Conservation (phyloP, 1,140 invertebrate species). For the Reticulitermes speratus region DNA sequence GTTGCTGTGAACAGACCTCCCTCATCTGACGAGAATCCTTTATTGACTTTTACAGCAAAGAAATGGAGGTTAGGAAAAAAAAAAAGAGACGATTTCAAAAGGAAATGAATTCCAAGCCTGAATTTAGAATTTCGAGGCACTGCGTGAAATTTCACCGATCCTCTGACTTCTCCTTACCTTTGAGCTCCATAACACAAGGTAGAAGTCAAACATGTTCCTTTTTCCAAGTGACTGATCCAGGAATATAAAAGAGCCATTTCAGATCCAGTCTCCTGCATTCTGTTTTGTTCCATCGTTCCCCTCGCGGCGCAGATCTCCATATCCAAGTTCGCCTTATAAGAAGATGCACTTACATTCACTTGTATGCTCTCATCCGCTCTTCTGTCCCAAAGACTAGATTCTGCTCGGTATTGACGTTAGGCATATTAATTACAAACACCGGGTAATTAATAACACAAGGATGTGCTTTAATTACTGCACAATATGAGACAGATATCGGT, state of each 20-base stretch:
- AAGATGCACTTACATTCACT: too few species aligned
- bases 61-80: neutral
- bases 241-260: constrained; percentile 13
- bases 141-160: neutral
- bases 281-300: neutral
- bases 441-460: too few species aligned
- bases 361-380: too few species aligned
- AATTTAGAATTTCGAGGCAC: constrained; percentile 2
- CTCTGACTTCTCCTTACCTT: constrained; percentile 2
- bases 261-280: neutral
- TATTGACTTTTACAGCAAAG: neutral
- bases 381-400: too few species aligned
- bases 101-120: neutral
- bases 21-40: neutral
- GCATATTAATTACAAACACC: too few species aligned
- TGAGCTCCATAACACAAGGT: neutral
- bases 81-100: neutral
- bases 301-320: neutral
- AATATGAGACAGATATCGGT: too few species aligned
- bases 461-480: too few species aligned
- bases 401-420: too few species aligned
- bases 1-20: neutral
- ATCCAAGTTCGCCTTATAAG: neutral
- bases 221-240: neutral
- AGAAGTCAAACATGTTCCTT: neutral